A percentile compares a stretch with the other conserved stretches of the same genome.
These are phyloP conservation scores for Pelosia muscerda DNA, from an alignment of 2,888 invertebrate species.

Conservation along the genomic window DNA sequence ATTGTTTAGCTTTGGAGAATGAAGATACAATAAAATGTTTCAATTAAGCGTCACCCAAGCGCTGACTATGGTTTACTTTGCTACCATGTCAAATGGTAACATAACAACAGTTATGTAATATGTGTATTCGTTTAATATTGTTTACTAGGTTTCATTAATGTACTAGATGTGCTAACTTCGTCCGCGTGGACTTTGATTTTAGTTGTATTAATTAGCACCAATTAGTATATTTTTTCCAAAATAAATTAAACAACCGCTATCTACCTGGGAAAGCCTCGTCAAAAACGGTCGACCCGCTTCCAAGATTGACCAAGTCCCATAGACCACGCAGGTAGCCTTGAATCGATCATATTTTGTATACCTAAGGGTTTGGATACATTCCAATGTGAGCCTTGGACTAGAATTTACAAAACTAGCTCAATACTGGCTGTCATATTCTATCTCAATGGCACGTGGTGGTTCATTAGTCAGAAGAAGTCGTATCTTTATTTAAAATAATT, in stretches of 20 bases:
- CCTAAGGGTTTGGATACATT: conserved; percentile 4
- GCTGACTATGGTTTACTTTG: conserved; percentile 17
- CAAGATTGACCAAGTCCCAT: too few relatives aligned
- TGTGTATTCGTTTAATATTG: conserved; percentile 17
- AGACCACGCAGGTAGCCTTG: background rate
- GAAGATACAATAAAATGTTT: conserved; percentile 12
- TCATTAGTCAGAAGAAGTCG: background rate
- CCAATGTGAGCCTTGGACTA: background rate
- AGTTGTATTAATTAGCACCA: too few relatives aligned
- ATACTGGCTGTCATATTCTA: background rate
- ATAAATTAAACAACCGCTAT: too few relatives aligned
- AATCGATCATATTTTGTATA: background rate
- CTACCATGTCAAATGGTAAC: conserved; percentile 48
- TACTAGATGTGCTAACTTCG: background rate
- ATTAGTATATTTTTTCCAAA: too few relatives aligned
- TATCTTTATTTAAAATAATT: background rate
- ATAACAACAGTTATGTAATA: conserved; percentile 25
- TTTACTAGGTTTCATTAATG: conserved; percentile 1
- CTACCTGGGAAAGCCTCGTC: too few relatives aligned
- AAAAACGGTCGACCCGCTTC: too few relatives aligned
- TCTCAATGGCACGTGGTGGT: background rate
- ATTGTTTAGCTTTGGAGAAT: conserved; percentile 1
- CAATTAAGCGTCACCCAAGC: conserved; percentile 20
- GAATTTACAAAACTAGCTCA: background rate
- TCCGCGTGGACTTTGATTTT: too few relatives aligned